Base-by-base conservation (phyloP, 2,797 vertebrate genomes). In the Acanthornis magna region DNA sequence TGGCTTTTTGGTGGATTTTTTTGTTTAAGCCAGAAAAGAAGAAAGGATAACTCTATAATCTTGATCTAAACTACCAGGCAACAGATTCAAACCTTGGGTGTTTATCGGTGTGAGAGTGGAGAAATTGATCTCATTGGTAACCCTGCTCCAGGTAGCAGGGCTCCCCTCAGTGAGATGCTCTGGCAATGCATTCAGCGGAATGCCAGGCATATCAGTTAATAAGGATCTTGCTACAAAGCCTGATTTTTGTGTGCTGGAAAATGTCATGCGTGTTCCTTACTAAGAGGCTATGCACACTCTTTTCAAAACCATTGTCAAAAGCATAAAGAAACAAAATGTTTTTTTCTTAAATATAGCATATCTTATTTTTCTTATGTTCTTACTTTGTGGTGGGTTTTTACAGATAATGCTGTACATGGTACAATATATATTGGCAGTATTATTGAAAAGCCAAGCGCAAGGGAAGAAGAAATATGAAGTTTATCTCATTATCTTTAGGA, bases 401-500 rank as follows among this genome's bases (percentile, higher is more conserved):
- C 47, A 78, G 71, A 81, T 72, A 80, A 89, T 36, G 45, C 43
- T 83, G 27, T 78, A 62, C 20, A 15, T 32, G 22, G 50, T 58
- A 63, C 18, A 66, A n/a, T 57, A 16, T 36, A 22, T 38, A 9
- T 47, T 73, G 38, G 29, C 51, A 60, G 43, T n/a, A 51, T 48
- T 95, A 80, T 47, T 91, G 70, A 91, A 93, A 91, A 89, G n/a
- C 40, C 20, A 81, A 50, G 34, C 3, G 4, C 11, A 71, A 45
- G 30, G n/a, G 22, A 51, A 91, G 26, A 78, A 89, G 84, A 93
- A 91, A 47, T 17, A 78, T 7, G 18, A 90, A 17, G 29, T 93
- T 96, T 76, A 91, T 72, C 45, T 94, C 43, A 79, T 82, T 88
- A 91, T 86, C 77, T 88, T 86, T 73, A 89, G 60, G 12, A 89